These are phyloP conservation scores for Atherinomorus stipes DNA, from an alignment of 2,113 vertebrate genomes.

Conservation along the genomic window DNA sequence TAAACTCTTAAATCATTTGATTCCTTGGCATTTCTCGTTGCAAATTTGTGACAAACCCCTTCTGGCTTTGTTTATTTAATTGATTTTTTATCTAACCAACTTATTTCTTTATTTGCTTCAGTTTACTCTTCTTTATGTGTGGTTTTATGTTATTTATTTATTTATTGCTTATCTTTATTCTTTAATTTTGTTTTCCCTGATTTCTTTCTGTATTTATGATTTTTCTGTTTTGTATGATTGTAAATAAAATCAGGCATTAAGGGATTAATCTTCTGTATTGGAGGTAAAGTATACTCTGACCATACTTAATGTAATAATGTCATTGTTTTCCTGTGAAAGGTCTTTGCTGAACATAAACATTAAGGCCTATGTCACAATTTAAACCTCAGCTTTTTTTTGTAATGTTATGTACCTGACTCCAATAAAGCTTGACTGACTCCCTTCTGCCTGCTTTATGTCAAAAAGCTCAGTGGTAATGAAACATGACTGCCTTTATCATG, in stretches of 20 bases:
- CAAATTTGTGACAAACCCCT: no score
- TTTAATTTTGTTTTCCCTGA: no score
- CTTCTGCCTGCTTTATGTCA: slow-evolving; percentile 9
- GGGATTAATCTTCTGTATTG: neutral
- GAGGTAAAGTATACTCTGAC: slow-evolving; percentile 25
- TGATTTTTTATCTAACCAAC: no score
- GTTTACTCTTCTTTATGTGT: no score
- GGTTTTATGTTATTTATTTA: no score
- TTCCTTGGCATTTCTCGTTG: neutral
- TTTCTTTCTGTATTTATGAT: no score
- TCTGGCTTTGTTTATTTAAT: no score
- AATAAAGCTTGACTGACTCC: slow-evolving; percentile 58
- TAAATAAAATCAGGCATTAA: no score
- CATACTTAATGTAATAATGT: slow-evolving; percentile 1
- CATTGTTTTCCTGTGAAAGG: slow-evolving; percentile 11
- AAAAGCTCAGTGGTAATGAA: slow-evolving; percentile 2
- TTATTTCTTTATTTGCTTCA: no score
- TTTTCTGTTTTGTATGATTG: no score
- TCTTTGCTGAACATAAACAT: neutral
- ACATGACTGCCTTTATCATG: neutral
- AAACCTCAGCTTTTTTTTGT: slow-evolving; percentile 15
- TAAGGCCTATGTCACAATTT: neutral
- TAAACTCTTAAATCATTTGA: slow-evolving; percentile 1
- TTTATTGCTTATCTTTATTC: no score
- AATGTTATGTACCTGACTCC: slow-evolving; percentile 40